These are phyloP conservation scores for Anhinga anhinga DNA, from an alignment of 2,113 vertebrate genomes.

Conservation along the genomic window DNA sequence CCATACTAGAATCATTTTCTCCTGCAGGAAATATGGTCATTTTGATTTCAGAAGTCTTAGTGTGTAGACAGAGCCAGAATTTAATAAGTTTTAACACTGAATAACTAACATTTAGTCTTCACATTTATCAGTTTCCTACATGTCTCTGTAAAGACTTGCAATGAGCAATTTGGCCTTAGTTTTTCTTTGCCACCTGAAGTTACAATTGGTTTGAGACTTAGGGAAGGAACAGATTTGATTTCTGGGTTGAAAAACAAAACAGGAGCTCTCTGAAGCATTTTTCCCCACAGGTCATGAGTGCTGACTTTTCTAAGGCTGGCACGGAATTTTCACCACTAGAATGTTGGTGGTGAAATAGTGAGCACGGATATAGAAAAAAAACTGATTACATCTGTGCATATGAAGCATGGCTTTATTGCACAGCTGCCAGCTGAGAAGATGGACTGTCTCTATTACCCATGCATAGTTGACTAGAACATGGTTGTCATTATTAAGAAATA, in stretches of 20 bases:
- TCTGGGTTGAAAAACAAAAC: background rate
- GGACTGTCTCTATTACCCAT: background rate
- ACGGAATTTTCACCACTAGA: background rate
- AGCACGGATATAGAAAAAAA: background rate
- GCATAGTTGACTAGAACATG: background rate
- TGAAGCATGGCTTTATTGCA: background rate
- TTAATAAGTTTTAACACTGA: background rate
- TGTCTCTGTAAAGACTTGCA: background rate
- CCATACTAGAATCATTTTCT: background rate
- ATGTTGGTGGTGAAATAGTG: background rate
- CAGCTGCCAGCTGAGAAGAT: background rate
- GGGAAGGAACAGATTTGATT: background rate
- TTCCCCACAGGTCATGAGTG: fast-evolving
- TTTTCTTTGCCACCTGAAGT: background rate
- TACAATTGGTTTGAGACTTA: background rate
- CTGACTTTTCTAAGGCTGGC: background rate
- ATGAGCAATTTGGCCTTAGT: background rate
- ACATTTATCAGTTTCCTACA: background rate
- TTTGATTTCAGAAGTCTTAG: constrained; percentile 15
- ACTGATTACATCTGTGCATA: background rate
- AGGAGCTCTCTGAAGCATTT: background rate
- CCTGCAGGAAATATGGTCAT: background rate
- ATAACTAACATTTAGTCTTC: background rate
- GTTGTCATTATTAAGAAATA: background rate
- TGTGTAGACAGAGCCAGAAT: background rate